These are phyloP conservation scores for Micronycteris hirsuta DNA, from an alignment of 2,113 vertebrate genomes.

Conservation along the genomic window DNA sequence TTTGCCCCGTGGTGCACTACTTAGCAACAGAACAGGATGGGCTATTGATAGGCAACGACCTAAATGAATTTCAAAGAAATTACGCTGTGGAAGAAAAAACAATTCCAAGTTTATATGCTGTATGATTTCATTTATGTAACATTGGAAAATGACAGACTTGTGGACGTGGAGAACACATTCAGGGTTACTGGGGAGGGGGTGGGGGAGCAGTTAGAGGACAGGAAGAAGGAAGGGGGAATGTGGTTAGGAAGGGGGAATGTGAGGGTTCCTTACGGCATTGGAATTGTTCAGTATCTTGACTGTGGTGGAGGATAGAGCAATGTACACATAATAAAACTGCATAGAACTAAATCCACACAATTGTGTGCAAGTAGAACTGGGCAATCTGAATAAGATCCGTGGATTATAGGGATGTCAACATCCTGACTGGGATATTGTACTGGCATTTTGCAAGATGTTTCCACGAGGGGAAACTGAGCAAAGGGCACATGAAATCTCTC, in stretches of 20 bases:
- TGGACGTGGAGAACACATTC: neutral
- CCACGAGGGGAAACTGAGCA: neutral
- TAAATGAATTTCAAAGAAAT: neutral
- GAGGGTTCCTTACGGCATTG: no score
- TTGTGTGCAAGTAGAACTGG: fast-evolving
- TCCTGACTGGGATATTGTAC: neutral
- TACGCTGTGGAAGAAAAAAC: neutral
- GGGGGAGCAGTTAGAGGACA: fast-evolving
- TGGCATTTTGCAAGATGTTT: neutral
- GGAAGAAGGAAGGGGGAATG: neutral
- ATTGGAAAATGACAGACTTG: neutral
- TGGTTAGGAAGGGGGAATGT: neutral
- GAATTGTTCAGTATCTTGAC: neutral
- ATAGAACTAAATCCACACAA: neutral
- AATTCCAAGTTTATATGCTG: neutral
- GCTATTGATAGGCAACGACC: neutral
- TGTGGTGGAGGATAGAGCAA: neutral
- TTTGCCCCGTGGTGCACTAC: fast-evolving
- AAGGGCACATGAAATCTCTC: neutral
- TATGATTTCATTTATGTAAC: neutral
- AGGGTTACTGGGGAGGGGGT: no score
- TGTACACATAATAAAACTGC: neutral
- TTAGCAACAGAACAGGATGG: neutral
- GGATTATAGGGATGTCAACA: no score
- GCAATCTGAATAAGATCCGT: neutral